Evolutionary conservation across 1,140 invertebrate genomes (phyloP).

Genomic region (Drosophila paulistorum): DNA sequence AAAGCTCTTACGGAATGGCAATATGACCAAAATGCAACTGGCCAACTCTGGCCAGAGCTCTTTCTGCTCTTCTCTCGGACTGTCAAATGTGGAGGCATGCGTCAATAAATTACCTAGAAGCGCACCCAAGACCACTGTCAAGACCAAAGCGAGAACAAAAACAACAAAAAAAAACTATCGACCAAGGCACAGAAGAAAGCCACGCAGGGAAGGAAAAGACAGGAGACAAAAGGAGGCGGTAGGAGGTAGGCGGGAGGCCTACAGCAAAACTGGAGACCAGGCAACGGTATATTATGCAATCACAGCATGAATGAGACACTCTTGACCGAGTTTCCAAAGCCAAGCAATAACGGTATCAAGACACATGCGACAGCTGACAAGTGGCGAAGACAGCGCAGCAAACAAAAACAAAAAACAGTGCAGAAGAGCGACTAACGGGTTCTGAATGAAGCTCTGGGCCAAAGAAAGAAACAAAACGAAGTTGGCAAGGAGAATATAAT

Average conservation of each 20-base stretch:
- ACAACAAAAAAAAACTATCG: constrained; percentile 43
- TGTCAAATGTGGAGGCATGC: constrained; percentile 73
- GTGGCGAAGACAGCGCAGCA: constrained; percentile 23
- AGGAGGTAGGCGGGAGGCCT: neutral
- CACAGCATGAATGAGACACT: constrained; percentile 82
- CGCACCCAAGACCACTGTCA: constrained; percentile 59
- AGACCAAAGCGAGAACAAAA: constrained; percentile 37
- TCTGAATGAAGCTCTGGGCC: constrained; percentile 51
- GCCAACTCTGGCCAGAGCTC: constrained; percentile 15
- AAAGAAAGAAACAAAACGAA: constrained; percentile 29
- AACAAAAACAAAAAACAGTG: constrained; percentile 16
- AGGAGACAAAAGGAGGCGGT: neutral
- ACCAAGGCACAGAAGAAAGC: constrained; percentile 40
- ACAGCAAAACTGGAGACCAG: constrained; percentile 18
- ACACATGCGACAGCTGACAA: constrained; percentile 79
- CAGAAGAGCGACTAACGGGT: constrained; percentile 68
- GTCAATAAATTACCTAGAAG: constrained; percentile 76
- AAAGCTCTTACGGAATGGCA: constrained; percentile 40
- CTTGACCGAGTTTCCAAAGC: constrained; percentile 82
- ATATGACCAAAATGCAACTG: constrained; percentile 65
- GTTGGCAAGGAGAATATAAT: constrained; percentile 4
- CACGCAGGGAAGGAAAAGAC: constrained; percentile 23
- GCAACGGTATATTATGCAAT: constrained; percentile 82
- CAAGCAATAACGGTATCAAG: constrained; percentile 76
- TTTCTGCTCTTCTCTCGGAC: constrained; percentile 50